These are phyloP conservation scores for Tragulus kanchil DNA, from an alignment of 2,113 vertebrate genomes.

Conservation along the genomic window DNA sequence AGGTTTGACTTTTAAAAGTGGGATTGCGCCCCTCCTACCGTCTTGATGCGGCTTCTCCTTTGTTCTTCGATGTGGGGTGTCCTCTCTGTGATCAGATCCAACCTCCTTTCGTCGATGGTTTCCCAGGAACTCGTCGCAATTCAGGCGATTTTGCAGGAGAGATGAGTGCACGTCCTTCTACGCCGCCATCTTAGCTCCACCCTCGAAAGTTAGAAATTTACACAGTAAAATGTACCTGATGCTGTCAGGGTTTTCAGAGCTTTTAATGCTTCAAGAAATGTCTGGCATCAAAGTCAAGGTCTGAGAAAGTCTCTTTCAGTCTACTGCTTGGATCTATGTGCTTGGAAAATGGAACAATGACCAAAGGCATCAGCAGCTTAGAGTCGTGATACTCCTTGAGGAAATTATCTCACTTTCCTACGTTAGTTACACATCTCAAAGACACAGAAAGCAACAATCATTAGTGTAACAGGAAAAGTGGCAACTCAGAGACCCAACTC, in stretches of 20 bases:
- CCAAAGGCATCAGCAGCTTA: background rate
- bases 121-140: too few species aligned
- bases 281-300: background rate
- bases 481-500: background rate
- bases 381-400: background rate
- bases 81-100: too few species aligned
- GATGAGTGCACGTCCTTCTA: too few species aligned
- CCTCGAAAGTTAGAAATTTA: background rate
- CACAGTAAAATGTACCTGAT: background rate
- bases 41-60: too few species aligned
- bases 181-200: too few species aligned
- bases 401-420: background rate
- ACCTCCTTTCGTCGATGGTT: too few species aligned
- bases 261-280: constrained; percentile 4
- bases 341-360: background rate
- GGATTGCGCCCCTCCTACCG: too few species aligned
- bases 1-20: too few species aligned
- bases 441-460: background rate
- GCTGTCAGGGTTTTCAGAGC: background rate
- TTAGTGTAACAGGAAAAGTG: background rate
- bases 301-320: background rate
- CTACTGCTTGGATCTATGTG: background rate
- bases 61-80: too few species aligned
- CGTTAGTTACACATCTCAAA: background rate
- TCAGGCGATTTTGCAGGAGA: too few species aligned